phyloP scores from a whole-genome alignment of 2,797 vertebrate genomes.

The Chelidonichthys spinosus region DNA sequence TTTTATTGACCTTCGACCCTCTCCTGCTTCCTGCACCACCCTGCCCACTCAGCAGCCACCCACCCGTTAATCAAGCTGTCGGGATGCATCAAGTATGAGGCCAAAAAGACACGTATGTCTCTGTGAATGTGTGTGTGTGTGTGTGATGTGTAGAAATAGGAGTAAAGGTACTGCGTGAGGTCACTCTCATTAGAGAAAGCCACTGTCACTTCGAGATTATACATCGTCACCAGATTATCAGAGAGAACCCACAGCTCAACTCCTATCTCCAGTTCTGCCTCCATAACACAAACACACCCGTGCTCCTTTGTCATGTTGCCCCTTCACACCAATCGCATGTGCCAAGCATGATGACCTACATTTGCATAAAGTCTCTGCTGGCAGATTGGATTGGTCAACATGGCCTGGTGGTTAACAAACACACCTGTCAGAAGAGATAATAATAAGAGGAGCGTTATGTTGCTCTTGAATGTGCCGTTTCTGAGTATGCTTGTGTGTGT shows the following conservation, averaged over 20 bases:
- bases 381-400: constrained; percentile 65
- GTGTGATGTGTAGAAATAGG: constrained; percentile 16
- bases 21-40: neutral
- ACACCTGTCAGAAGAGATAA: constrained; percentile 55
- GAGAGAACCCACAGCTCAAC: constrained; percentile 30
- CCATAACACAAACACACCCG: neutral
- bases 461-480: constrained; percentile 22
- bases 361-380: constrained; percentile 69
- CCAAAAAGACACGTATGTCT: constrained; percentile 24
- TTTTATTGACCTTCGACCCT: neutral
- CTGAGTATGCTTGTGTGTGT: constrained; percentile 6
- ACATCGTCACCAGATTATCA: constrained; percentile 41
- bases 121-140: constrained; percentile 16
- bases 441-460: constrained; percentile 20
- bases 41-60: neutral
- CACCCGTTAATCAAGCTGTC: constrained; percentile 45
- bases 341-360: constrained; percentile 77
- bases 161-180: constrained; percentile 42
- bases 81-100: constrained; percentile 38
- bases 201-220: constrained; percentile 59
- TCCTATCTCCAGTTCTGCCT: constrained; percentile 37
- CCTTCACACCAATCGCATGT: constrained; percentile 59
- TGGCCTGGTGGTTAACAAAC: constrained; percentile 61
- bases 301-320: constrained; percentile 41
- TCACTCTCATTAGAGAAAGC: constrained; percentile 62